A percentile compares a stretch with the other conserved stretches of the same genome.
Conservation (phyloP, 1,140 invertebrate genomes). For the Neodiprion fabricii region DNA sequence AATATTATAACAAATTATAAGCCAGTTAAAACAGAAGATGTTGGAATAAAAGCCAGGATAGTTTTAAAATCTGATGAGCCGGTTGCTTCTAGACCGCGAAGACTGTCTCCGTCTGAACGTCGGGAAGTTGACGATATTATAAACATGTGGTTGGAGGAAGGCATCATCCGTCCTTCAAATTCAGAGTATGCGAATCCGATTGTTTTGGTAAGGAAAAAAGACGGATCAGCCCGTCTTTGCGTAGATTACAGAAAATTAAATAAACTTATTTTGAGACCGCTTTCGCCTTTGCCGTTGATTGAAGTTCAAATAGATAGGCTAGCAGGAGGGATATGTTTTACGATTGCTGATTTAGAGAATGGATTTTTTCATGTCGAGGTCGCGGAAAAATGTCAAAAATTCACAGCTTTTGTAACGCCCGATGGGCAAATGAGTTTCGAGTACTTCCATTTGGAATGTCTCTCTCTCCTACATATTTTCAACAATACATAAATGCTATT, state of each 20-base stretch:
- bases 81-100: conserved; percentile 15
- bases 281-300: conserved; percentile 49
- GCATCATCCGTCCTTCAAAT: conserved; percentile 36
- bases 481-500: conserved; percentile 49
- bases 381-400: conserved; percentile 17
- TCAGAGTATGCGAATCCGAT: conserved; percentile 55
- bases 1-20: conserved; percentile 15
- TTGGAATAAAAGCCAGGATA: conserved; percentile 26
- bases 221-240: conserved; percentile 45
- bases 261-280: conserved; percentile 36
- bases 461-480: conserved; percentile 54
- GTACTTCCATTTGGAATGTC: conserved; percentile 58
- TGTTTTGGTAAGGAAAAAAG: conserved; percentile 57
- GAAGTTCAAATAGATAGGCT: conserved; percentile 51
- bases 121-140: conserved; percentile 32
- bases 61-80: conserved; percentile 11
- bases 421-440: conserved; percentile 45
- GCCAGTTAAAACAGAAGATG: conserved; percentile 10
- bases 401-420: background rate
- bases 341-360: conserved; percentile 55
- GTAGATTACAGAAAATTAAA: conserved; percentile 45
- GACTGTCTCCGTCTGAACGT: conserved; percentile 15
- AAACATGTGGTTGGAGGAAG: conserved; percentile 32
- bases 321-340: conserved; percentile 44
- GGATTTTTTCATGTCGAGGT: conserved; percentile 41